These are phyloP conservation scores for Shinisaurus crocodilurus DNA, from an alignment of 2,113 vertebrate genomes.

Conservation along the genomic window DNA sequence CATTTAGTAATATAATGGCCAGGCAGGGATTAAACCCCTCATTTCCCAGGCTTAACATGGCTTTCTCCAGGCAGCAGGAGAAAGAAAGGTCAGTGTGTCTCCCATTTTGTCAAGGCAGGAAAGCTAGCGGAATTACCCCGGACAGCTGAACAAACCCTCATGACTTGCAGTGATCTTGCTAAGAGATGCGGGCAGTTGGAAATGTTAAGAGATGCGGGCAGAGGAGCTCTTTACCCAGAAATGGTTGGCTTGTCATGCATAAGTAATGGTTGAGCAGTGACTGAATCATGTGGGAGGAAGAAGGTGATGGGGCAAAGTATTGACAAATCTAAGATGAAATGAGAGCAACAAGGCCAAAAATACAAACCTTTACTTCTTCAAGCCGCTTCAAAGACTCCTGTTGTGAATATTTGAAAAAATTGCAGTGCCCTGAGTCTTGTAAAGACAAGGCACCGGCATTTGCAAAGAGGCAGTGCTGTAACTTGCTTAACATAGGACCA, in stretches of 20 bases:
- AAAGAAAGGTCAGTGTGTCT: background rate
- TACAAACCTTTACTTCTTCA: background rate
- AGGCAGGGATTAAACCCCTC: background rate
- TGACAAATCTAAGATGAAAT: background rate
- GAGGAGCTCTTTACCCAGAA: background rate
- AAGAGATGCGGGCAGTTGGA: background rate
- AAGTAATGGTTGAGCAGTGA: background rate
- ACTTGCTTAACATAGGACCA: background rate
- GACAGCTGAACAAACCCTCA: background rate
- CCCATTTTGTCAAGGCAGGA: background rate
- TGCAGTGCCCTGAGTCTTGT: background rate
- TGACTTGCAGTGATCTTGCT: background rate
- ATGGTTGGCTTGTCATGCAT: background rate
- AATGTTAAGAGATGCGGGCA: too few relatives aligned
- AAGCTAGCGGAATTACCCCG: background rate
- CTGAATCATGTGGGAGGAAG: background rate
- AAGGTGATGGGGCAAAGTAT: too few relatives aligned
- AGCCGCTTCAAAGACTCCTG: background rate
- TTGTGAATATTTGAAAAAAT: background rate
- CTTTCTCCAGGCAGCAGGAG: background rate
- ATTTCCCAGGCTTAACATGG: background rate
- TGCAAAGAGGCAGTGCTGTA: background rate
- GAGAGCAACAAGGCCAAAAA: background rate
- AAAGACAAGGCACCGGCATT: rapidly evolving
- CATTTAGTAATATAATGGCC: background rate